Percentiles rank a stretch among this genome's conserved stretches.
phyloP scores from a whole-genome alignment of 92 coral and sea anemone genomes.

The Zoanthus gigantus region DNA sequence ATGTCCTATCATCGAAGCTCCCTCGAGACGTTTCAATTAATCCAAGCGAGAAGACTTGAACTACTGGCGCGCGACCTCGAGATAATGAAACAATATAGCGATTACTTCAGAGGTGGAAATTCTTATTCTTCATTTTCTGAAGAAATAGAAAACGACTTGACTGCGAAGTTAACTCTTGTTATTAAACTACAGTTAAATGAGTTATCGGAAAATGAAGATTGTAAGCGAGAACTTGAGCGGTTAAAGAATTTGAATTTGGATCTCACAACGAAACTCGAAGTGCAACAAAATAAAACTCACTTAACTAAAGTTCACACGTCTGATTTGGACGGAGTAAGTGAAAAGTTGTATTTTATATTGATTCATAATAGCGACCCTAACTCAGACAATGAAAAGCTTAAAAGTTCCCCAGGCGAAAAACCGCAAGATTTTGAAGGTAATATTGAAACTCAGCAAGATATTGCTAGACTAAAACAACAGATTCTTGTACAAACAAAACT shows the following conservation, averaged over 20 bases:
- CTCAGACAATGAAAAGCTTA: neutral
- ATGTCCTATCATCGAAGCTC: conserved; percentile 60
- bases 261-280: conserved; percentile 53
- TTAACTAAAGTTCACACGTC: conserved; percentile 65
- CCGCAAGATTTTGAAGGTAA: neutral
- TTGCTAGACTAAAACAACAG: conserved; percentile 44
- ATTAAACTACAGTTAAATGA: conserved; percentile 74
- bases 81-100: conserved; percentile 58
- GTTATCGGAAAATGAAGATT: conserved; percentile 47
- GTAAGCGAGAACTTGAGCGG: conserved; percentile 52
- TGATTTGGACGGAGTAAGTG: conserved; percentile 72
- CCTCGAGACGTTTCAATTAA: conserved; percentile 67
- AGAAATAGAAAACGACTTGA: conserved; percentile 70
- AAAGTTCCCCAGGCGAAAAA: conserved; percentile 32
- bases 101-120: conserved; percentile 58
- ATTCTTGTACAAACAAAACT: conserved; percentile 68
- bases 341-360: conserved; percentile 54
- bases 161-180: conserved; percentile 59
- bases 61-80: conserved; percentile 76
- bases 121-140: conserved; percentile 66
- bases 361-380: conserved; percentile 45
- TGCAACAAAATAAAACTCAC: conserved; percentile 55
- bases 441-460: conserved; percentile 12
- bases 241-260: conserved; percentile 54
- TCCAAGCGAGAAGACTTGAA: conserved; percentile 62